Evolutionary conservation across 2,797 vertebrate genomes (phyloP).

Genomic region (Ispidina picta): DNA sequence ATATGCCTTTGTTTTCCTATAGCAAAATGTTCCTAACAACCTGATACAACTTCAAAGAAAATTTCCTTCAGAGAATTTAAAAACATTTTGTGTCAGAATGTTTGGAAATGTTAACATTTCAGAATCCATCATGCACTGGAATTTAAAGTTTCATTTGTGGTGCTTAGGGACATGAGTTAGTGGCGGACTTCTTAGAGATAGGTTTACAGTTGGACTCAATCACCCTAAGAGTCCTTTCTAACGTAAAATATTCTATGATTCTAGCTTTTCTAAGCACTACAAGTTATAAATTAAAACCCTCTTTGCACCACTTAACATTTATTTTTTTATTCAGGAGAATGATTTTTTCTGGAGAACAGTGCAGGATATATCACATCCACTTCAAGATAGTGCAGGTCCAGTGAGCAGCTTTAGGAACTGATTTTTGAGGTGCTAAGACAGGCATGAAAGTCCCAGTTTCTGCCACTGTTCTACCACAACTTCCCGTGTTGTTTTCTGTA

Average conservation of each 20-base stretch:
- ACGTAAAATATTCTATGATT: not conserved
- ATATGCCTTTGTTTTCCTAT: not conserved
- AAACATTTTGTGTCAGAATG: not conserved
- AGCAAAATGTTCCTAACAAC: not conserved
- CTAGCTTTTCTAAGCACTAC: not conserved
- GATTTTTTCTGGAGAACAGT: not conserved
- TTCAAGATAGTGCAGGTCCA: not conserved
- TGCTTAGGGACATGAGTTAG: not conserved
- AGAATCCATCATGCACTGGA: not conserved
- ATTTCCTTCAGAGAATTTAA: not conserved
- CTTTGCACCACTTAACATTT: not conserved
- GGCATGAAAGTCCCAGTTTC: not conserved
- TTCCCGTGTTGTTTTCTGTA: not conserved
- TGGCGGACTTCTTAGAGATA: not conserved
- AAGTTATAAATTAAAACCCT: not conserved
- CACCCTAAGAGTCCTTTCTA: not conserved
- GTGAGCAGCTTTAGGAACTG: not conserved
- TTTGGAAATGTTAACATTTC: not conserved
- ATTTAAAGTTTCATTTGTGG: not conserved
- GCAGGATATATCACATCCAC: not conserved
- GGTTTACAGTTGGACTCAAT: not conserved
- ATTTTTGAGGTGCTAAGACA: not conserved
- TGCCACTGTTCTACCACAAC: not conserved
- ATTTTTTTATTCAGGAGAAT: not conserved
- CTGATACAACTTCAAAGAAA: not conserved